phyloP scores from a whole-genome alignment of 2,113 vertebrate genomes.

The Nothoprocta pentlandii region DNA sequence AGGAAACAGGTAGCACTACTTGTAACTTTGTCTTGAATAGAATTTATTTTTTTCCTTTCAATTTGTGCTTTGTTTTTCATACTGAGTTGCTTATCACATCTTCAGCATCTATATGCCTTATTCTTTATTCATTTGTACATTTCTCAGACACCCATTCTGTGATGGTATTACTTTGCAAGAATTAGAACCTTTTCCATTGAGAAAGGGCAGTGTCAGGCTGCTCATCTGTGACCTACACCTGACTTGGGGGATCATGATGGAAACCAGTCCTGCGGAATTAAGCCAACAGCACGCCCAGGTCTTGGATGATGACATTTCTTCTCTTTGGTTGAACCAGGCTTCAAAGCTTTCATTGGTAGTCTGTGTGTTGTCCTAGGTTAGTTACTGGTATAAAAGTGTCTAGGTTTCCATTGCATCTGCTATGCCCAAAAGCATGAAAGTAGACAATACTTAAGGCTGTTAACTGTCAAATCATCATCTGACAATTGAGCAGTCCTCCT shows the following conservation, averaged over 20 bases:
- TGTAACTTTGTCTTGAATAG: not conserved
- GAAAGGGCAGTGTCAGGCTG: not conserved
- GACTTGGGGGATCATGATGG: rapidly evolving
- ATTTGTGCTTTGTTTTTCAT: not conserved
- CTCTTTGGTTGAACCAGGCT: not conserved
- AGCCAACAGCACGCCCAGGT: not conserved
- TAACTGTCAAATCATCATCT: not conserved
- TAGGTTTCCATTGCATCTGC: not conserved
- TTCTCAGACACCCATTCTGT: not conserved
- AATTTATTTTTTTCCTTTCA: not conserved
- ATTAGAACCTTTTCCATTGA: not conserved
- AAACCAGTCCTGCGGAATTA: not conserved
- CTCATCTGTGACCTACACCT: not conserved
- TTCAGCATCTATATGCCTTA: not conserved
- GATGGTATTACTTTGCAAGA: not conserved
- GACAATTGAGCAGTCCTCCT: not conserved
- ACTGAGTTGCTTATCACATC: not conserved
- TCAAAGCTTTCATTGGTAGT: not conserved
- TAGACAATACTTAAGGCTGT: not conserved
- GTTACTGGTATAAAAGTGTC: no score
- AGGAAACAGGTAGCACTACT: not conserved
- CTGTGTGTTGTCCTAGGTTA: not conserved
- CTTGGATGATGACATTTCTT: not conserved
- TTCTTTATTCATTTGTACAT: not conserved
- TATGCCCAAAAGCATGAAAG: not conserved